phyloP scores from a whole-genome alignment of 2,797 vertebrate species.

The Pseudochromis fuscus region DNA sequence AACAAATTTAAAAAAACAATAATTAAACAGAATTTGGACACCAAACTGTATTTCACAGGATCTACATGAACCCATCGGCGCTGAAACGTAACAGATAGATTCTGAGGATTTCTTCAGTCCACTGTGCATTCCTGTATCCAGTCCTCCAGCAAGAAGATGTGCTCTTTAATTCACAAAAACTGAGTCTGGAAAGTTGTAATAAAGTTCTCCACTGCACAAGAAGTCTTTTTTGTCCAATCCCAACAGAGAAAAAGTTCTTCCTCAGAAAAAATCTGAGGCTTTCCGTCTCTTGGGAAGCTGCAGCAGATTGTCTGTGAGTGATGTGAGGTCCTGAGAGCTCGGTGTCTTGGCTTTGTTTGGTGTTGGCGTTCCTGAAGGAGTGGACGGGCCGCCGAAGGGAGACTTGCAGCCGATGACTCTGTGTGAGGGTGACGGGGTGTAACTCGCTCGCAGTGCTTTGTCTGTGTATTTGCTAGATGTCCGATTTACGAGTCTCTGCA shows the following conservation, averaged over 20 bases:
- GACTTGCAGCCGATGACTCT: slow-evolving; percentile 86
- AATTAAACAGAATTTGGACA: slow-evolving; percentile 15
- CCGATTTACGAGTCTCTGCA: slow-evolving; percentile 94
- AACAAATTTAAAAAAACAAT: background rate
- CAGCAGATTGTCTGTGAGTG: slow-evolving; percentile 96
- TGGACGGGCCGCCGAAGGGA: slow-evolving; percentile 84
- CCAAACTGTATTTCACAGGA: slow-evolving; percentile 16
- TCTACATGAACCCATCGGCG: background rate
- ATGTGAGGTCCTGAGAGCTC: slow-evolving; percentile 90
- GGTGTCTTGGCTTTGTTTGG: slow-evolving; percentile 88
- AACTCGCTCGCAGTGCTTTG: slow-evolving; percentile 96
- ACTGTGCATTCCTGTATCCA: slow-evolving; percentile 24
- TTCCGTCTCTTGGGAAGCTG: slow-evolving; percentile 96
- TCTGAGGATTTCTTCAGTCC: slow-evolving; percentile 18
- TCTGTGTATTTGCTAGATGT: slow-evolving; percentile 97
- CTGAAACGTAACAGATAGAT: slow-evolving; percentile 35
- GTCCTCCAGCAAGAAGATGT: slow-evolving; percentile 7
- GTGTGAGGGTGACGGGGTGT: slow-evolving; percentile 95
- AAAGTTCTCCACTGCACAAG: background rate
- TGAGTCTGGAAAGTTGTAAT: background rate
- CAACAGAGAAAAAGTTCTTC: slow-evolving; percentile 5
- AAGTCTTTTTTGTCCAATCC: slow-evolving; percentile 45
- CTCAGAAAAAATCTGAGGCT: slow-evolving; percentile 88
- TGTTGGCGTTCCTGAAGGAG: slow-evolving; percentile 88
- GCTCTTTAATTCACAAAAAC: slow-evolving; percentile 13